Conservation (phyloP, 2,113 vertebrate species). For the Connochaetes taurinus region DNA sequence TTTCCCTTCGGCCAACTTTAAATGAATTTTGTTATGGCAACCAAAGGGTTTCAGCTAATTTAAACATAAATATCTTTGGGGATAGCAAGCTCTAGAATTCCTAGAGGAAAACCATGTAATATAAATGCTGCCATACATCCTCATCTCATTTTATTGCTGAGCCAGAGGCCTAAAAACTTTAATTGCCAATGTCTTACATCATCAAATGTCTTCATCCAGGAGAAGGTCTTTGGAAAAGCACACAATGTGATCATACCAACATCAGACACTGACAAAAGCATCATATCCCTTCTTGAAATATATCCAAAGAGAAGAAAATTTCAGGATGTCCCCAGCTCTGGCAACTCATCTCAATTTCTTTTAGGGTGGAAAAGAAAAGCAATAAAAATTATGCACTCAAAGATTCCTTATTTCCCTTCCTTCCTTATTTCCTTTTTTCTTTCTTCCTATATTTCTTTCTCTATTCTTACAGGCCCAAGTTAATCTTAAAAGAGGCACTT, state of each 20-base stretch:
- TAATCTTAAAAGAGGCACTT: neutral
- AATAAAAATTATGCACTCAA: neutral
- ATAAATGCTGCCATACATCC: neutral
- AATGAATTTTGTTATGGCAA: neutral
- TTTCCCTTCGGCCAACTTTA: neutral
- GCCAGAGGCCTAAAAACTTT: neutral
- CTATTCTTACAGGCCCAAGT: neutral
- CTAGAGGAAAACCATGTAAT: neutral
- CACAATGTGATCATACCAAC: neutral
- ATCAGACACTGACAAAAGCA: neutral
- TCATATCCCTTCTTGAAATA: neutral
- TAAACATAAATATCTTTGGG: neutral
- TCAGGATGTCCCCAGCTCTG: neutral
- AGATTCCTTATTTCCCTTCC: neutral
- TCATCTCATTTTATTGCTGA: neutral
- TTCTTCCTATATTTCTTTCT: neutral
- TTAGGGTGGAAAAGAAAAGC: neutral
- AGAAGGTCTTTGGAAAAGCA: neutral
- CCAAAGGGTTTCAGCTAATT: neutral
- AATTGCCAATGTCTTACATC: neutral
- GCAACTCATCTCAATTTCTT: neutral
- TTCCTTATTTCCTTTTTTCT: neutral
- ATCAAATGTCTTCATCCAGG: neutral
- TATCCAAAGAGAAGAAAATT: neutral
- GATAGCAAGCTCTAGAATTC: neutral